A percentile compares a stretch with the other conserved stretches of the same genome.
Evolutionary conservation across 2,888 invertebrate genomes (phyloP).

Genomic region (Listrodromus nycthemerus): DNA sequence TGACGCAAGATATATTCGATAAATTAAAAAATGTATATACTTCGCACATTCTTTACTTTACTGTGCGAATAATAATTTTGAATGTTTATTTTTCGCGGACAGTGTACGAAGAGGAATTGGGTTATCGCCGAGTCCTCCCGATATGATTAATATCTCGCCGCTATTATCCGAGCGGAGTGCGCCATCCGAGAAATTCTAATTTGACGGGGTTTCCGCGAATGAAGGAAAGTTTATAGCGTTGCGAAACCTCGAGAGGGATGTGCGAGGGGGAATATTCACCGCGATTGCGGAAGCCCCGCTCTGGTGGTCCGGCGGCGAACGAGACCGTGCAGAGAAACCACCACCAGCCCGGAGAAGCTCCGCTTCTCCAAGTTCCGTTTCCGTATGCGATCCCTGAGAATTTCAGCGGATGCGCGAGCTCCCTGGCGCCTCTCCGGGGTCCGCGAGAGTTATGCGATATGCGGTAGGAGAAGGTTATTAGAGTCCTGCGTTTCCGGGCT

Average conservation of each 20-base stretch:
- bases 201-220: constrained; percentile 11
- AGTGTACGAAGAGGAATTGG: too few relatives aligned
- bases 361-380: constrained; percentile 56
- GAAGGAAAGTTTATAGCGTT: constrained; percentile 16
- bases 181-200: constrained; percentile 3
- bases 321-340: constrained; percentile 22
- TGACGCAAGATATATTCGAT: too few relatives aligned
- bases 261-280: not conserved
- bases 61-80: too few relatives aligned
- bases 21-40: too few relatives aligned
- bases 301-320: constrained; percentile 27
- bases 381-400: constrained; percentile 48
- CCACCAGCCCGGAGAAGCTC: constrained; percentile 4
- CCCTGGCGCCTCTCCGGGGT: too few relatives aligned
- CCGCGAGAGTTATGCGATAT: constrained; percentile 52
- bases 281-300: constrained; percentile 27
- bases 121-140: not conserved
- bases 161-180: constrained; percentile 10
- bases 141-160: constrained; percentile 6
- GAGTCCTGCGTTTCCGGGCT: constrained; percentile 45
- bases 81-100: too few relatives aligned
- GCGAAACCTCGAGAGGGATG: not conserved
- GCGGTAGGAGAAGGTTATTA: constrained; percentile 56
- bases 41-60: too few relatives aligned
- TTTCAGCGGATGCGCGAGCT: constrained; percentile 45